These are phyloP conservation scores for Rhopilema esculentum DNA, from an alignment of 30 jellyfish, hydroid and myxozoan species.

Conservation along the genomic window DNA sequence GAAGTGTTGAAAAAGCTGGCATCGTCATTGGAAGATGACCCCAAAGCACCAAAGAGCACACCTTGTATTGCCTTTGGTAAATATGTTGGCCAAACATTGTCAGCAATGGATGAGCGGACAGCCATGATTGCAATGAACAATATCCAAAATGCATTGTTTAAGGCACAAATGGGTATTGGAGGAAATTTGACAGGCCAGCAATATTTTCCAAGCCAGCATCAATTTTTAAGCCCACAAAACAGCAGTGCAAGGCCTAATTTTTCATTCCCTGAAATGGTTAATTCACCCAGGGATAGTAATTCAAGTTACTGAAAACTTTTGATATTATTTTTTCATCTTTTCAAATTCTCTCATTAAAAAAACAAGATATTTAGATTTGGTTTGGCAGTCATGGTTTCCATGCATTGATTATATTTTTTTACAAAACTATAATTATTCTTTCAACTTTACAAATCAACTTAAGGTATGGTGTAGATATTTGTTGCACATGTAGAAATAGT, in stretches of 20 bases:
- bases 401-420: neutral
- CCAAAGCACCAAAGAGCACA: neutral
- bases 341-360: neutral
- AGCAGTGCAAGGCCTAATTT: neutral
- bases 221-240: neutral
- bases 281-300: neutral
- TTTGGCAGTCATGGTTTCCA: neutral
- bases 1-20: neutral
- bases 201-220: neutral
- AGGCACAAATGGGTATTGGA: constrained; percentile 8
- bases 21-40: neutral
- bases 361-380: neutral
- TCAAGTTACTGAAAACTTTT: neutral
- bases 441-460: neutral
- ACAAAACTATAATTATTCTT: neutral
- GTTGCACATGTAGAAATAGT: too few species aligned
- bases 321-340: neutral
- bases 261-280: neutral
- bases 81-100: constrained; percentile 5
- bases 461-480: neutral
- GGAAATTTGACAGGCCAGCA: constrained; percentile 10
- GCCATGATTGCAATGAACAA: neutral
- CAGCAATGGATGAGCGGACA: constrained; percentile 11
- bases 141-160: neutral
- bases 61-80: neutral